A percentile compares a stretch with the other conserved stretches of the same genome.
Conservation (phyloP, 2,113 vertebrate genomes). For the Ursus arctos region DNA sequence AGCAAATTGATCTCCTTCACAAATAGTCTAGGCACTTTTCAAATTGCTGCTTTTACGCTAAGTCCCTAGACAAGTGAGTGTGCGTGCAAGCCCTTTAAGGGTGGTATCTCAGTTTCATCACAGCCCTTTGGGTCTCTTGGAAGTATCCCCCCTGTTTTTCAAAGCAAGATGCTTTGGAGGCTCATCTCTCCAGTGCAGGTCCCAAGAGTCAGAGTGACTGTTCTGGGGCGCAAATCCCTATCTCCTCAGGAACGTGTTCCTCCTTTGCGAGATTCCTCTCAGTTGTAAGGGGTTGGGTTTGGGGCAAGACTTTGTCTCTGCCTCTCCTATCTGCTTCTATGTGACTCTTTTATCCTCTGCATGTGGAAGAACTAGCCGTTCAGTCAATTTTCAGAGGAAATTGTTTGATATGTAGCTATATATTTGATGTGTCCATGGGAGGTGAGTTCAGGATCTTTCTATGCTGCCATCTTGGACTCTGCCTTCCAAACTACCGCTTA, state of each 20-base stretch:
- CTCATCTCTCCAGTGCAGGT: not conserved
- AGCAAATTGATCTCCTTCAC: not conserved
- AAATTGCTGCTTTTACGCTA: not conserved
- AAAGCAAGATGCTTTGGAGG: not conserved
- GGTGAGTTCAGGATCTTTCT: not conserved
- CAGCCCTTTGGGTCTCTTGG: not conserved
- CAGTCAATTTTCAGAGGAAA: not conserved
- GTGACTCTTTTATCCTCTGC: not conserved
- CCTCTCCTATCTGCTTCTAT: not conserved
- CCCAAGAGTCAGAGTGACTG: not conserved
- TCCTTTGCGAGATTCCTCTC: too few species aligned
- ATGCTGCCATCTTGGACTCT: not conserved
- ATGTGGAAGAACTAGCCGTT: not conserved
- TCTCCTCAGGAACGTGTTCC: not conserved
- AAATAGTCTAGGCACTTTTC: not conserved
- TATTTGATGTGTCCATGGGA: not conserved
- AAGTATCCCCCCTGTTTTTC: not conserved
- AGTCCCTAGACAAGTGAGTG: not conserved
- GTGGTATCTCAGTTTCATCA: not conserved
- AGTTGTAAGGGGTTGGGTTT: not conserved
- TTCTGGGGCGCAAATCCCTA: not conserved
- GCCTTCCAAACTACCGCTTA: not conserved
- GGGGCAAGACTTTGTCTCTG: not conserved
- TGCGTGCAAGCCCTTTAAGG: not conserved
- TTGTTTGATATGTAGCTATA: not conserved